phyloP scores from a whole-genome alignment of 2,113 vertebrate genomes.

The Isichthys henryi region DNA sequence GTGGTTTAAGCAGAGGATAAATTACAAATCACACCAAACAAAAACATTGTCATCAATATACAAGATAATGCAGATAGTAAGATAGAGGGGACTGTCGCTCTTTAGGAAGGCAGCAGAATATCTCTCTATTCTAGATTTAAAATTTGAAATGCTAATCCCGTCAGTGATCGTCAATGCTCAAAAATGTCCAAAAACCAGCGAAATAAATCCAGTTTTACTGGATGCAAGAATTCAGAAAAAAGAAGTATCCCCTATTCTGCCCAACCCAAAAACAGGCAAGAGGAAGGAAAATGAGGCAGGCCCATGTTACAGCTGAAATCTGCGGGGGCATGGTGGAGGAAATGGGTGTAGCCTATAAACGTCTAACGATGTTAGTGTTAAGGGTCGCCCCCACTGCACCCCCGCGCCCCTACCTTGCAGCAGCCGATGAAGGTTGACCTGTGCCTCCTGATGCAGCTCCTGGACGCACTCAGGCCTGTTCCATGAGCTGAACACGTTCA shows the following conservation, averaged over 20 bases:
- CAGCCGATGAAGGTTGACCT: slow-evolving; percentile 72
- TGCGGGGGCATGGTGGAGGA: background rate
- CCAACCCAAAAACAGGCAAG: background rate
- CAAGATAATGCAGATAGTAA: background rate
- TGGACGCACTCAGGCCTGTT: slow-evolving; percentile 68
- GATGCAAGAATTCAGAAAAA: background rate
- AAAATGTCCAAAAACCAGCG: background rate
- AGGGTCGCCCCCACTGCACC: background rate
- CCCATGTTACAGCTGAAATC: background rate
- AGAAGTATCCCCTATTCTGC: background rate
- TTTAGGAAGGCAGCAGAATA: background rate
- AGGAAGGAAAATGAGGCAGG: background rate
- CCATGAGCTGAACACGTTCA: slow-evolving; percentile 68
- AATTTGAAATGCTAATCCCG: background rate
- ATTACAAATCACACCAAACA: background rate
- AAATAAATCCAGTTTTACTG: background rate
- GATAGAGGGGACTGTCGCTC: background rate
- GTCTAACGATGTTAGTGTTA: background rate
- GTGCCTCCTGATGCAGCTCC: slow-evolving; percentile 73
- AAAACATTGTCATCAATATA: background rate
- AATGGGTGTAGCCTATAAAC: background rate
- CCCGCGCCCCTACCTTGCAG: slow-evolving; percentile 64
- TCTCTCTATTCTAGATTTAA: background rate
- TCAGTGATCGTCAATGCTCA: background rate
- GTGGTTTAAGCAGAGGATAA: background rate